Base-by-base conservation (phyloP, 2,888 invertebrate genomes). In the Diarsia rubi region DNA sequence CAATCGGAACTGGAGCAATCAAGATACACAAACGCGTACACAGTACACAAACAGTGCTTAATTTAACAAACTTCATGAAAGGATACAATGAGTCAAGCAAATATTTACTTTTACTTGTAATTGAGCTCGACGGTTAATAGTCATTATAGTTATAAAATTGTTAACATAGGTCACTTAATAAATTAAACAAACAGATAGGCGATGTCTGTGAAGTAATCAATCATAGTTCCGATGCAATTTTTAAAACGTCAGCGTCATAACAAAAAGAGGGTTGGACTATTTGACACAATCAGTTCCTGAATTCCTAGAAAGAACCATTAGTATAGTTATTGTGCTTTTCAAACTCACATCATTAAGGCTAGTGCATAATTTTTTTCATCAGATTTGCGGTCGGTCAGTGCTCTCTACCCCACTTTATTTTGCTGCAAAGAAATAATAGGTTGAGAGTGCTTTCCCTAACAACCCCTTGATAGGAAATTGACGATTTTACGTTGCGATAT, bases 401-500 rank as follows among this genome's bases (percentile, higher is more conserved):
- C 65, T 73, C 73, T 73, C 62, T 84, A 80, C 84, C 68, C 73
- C 73, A 84, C 67, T 78, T 73, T 76, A 88, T 81, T 88, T 74
- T 73, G 81, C 83, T 77, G 75, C 78, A 82, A 81, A 84, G 78
- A 84, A 86, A 89, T 91, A 84, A 88, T 82, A 86, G 60, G 71
- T 73, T 37, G 37, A 71, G 84, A 87, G 86, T 85, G 73, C 75
- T 75, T 85, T 82, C 84, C 87, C 84, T 66, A 79, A 79, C 83
- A 83, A 88, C 87, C 88, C 86, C 86, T 87, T 90, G 89, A 91
- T 92, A 93, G 90, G 90, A 93, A 92, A 92, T 91, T 92, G 91
- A 90, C 92, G 93, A 95, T 94, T 93, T 92, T 87, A 90, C 89
- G 90, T 92, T 89, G 91, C 92, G 91, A 94, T 95, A 94, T 93